Evolutionary conservation across 2,888 invertebrate genomes (phyloP).

Genomic region (Atrina japonica): DNA sequence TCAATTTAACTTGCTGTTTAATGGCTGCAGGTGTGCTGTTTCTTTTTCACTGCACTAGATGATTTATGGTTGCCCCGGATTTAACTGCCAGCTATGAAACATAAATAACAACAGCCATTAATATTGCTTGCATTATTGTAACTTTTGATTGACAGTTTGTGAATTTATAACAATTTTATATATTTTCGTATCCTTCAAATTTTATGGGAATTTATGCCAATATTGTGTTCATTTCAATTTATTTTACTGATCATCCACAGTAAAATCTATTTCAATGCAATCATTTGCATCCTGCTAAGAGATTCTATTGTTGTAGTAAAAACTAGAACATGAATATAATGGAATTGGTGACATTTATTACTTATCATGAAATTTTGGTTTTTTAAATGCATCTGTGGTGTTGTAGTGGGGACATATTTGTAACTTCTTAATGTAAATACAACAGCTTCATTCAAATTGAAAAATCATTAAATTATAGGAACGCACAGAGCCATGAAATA

Average conservation of each 20-base stretch:
- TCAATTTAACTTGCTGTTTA: slow-evolving; percentile 12
- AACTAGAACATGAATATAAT: too few relatives aligned
- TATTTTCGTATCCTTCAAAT: slow-evolving; percentile 32
- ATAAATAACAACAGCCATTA: slow-evolving; percentile 36
- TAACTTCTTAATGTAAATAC: too few relatives aligned
- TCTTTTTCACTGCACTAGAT: slow-evolving; percentile 23
- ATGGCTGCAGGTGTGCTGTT: slow-evolving; percentile 25
- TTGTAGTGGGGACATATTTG: background rate
- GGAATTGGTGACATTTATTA: too few relatives aligned
- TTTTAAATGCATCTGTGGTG: slow-evolving; percentile 4
- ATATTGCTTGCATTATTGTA: slow-evolving; percentile 29
- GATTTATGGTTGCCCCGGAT: slow-evolving; percentile 30
- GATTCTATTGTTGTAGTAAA: too few relatives aligned
- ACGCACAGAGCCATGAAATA: slow-evolving; percentile 29
- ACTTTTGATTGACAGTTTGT: slow-evolving; percentile 28
- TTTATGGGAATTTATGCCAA: slow-evolving; percentile 13
- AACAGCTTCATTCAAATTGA: slow-evolving; percentile 10
- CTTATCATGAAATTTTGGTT: slow-evolving; percentile 1
- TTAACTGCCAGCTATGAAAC: slow-evolving; percentile 23
- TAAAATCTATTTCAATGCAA: too few relatives aligned
- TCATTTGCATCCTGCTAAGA: too few relatives aligned
- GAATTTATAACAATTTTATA: slow-evolving; percentile 33
- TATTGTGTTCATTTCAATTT: slow-evolving; percentile 14
- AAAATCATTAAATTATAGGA: slow-evolving; percentile 34
- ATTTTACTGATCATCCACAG: too few relatives aligned